Evolutionary conservation across 2,797 vertebrate genomes (phyloP), one percentile per base, ranked within the genome.

Genomic region (Enteromius afrohamiltoni): DNA sequence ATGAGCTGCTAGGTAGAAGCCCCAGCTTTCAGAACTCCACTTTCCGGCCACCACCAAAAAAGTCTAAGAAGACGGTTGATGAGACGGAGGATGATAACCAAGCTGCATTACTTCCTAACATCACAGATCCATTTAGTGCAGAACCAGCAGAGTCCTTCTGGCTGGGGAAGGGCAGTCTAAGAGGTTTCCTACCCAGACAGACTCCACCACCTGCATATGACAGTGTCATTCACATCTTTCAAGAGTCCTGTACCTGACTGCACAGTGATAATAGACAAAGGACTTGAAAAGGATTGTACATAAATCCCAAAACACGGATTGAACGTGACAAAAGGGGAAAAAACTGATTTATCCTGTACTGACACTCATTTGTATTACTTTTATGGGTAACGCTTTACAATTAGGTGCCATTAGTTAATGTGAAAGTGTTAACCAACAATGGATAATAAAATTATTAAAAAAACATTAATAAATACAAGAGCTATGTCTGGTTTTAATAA

Each of bases 121-220:
- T 93, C 77, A 91, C 94, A 0, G 90, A 89, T 79, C 84, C 93
- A 0, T 94, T 89, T 6, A 90, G 94, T 14, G 90, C 90, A 10
- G 86, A 85, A 71, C 83, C 76, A 53, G 82, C 88, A 21, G 86
- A 97, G 70, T 96, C 96, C 69, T 97, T 96, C 89, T 99, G 97
- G 97, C 90, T 98, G 88, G 97, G 95, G 21, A 93, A 89, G 84
- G 96, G 92, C 4, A 96, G 96, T 60, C 95, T 95, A 1, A 94
- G 96, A 79, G 92, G 94, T 45, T 97, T 96, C 83, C 92, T 97
- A 1, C 94, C 97, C 21, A 94, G 96, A 0, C 96, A 96, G 85
- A 96, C 95, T 0, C 96, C 96, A 0, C 97, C 98, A 65, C 97
- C 97, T 0, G 95, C 97, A 3, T 99, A 99, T 7, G 96, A 98